phyloP scores from a whole-genome alignment of 1,140 invertebrate genomes.

The Zophobas atratus region DNA sequence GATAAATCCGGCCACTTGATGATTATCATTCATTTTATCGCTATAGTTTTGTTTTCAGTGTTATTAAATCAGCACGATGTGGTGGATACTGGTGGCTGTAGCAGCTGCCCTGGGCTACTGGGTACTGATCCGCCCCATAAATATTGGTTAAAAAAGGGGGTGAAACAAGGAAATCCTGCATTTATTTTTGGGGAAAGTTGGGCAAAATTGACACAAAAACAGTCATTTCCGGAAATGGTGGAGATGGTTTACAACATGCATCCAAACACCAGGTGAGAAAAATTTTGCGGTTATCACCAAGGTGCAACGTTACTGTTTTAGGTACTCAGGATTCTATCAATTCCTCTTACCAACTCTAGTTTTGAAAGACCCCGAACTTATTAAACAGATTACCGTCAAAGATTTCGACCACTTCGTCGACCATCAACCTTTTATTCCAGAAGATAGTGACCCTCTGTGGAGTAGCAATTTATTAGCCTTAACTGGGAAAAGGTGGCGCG shows the following conservation, averaged over 20 bases:
- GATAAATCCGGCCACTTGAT: too few species aligned
- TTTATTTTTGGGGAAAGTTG: neutral
- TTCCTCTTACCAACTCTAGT: neutral
- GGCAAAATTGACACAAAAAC: neutral
- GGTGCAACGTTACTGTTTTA: neutral
- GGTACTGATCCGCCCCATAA: too few species aligned
- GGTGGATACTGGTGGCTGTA: too few species aligned
- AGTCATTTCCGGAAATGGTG: neutral
- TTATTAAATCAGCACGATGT: too few species aligned
- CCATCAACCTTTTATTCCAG: neutral
- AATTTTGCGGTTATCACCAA: neutral
- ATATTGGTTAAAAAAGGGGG: neutral
- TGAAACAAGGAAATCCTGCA: neutral
- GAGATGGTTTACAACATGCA: neutral
- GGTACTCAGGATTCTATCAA: neutral
- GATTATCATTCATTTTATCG: too few species aligned
- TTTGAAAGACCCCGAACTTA: too few species aligned
- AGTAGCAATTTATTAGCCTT: neutral
- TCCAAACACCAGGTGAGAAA: neutral
- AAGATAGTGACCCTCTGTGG: neutral
- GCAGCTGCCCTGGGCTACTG: too few species aligned
- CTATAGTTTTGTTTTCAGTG: too few species aligned
- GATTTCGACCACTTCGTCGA: too few species aligned
- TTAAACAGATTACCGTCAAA: too few species aligned
- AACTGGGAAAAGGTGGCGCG: neutral